Conservation (phyloP, 2,888 invertebrate genomes). For the Ectemnius cavifrons region DNA sequence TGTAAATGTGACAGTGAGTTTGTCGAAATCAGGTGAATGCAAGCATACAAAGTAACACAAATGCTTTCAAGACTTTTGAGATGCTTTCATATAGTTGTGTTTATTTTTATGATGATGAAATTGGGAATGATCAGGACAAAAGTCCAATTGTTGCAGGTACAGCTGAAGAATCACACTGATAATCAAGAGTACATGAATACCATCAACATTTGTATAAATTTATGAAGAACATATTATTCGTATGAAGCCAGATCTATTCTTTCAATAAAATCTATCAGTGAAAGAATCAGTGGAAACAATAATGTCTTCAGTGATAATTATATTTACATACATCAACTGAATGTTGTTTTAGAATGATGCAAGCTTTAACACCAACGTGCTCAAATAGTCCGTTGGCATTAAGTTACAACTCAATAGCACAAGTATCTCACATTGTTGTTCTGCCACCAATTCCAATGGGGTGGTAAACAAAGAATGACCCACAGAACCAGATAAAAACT, state of each 20-base stretch:
- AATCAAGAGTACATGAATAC: not conserved
- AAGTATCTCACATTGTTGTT: not conserved
- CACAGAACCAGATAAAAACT: not conserved
- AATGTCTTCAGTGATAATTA: too few species aligned
- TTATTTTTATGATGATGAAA: too few species aligned
- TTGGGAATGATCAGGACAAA: too few species aligned
- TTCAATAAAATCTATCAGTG: not conserved
- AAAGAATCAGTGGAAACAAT: too few species aligned
- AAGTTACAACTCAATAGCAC: not conserved
- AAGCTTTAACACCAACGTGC: constrained; percentile 63
- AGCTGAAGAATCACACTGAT: not conserved
- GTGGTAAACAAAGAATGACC: constrained; percentile 1
- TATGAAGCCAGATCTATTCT: too few species aligned
- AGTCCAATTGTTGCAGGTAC: not conserved
- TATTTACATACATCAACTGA: not conserved
- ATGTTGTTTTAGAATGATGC: constrained; percentile 1
- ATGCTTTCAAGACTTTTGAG: too few species aligned
- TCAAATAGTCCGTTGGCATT: too few species aligned
- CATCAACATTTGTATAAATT: too few species aligned
- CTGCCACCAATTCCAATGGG: not conserved
- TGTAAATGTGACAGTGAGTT: constrained; percentile 56
- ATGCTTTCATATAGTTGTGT: too few species aligned
- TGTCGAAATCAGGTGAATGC: constrained; percentile 60
- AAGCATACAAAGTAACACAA: too few species aligned
- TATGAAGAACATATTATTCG: too few species aligned